These are phyloP conservation scores for Peromyscus attwateri DNA, from an alignment of 2,797 vertebrate species.

Conservation along the genomic window DNA sequence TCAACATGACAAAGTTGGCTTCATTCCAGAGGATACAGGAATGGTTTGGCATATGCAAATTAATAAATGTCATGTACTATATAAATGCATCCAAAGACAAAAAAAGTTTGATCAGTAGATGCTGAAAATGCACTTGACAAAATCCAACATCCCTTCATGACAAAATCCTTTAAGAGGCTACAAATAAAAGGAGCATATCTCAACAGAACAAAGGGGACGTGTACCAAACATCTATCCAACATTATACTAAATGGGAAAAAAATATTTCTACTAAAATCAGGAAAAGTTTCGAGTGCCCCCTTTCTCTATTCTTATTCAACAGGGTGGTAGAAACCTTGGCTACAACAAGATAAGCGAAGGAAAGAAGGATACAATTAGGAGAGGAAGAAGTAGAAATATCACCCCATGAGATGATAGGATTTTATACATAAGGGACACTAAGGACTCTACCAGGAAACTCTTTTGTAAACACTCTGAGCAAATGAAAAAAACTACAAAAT, in stretches of 20 bases:
- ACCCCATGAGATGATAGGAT: background rate
- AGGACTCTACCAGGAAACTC: background rate
- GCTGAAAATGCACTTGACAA: background rate
- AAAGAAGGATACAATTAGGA: too few species aligned
- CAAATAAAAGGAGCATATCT: background rate
- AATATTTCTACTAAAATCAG: background rate
- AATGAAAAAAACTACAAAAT: background rate
- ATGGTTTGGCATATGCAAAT: background rate
- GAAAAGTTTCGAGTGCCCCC: background rate
- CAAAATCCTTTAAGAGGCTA: background rate
- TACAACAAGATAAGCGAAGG: background rate
- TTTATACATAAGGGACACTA: background rate
- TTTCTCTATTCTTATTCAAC: background rate
- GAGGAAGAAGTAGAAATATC: background rate
- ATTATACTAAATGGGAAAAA: background rate
- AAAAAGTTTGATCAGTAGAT: background rate
- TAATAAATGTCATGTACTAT: background rate
- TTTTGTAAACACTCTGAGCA: background rate
- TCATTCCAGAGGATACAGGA: background rate
- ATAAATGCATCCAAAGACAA: background rate
- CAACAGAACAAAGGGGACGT: background rate
- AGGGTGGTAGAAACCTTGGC: background rate
- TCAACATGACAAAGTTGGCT: background rate
- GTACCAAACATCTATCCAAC: background rate
- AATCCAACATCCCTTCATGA: background rate